phyloP scores from a whole-genome alignment of 2,113 vertebrate species.

The Mugil cephalus region DNA sequence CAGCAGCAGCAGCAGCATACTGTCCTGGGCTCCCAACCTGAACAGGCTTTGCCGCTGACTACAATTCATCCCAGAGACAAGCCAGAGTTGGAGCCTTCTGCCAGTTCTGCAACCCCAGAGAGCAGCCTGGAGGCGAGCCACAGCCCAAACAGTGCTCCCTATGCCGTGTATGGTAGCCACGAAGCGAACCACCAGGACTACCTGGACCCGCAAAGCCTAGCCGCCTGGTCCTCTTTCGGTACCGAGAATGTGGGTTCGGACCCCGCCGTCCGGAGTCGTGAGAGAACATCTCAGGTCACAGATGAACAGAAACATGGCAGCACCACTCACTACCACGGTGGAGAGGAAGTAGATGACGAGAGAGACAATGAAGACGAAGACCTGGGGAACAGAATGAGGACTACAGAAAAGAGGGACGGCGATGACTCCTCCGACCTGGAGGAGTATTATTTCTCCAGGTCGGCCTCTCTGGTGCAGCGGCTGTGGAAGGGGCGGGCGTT shows the following conservation, averaged over 20 bases:
- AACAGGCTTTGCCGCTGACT: conserved; percentile 42
- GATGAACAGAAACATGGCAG: conserved; percentile 55
- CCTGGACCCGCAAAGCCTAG: conserved; percentile 78
- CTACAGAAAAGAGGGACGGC: conserved; percentile 44
- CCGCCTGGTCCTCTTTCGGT: conserved; percentile 83
- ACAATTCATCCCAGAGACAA: conserved; percentile 32
- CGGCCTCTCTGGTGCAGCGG: conserved; percentile 88
- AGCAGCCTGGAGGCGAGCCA: conserved; percentile 54
- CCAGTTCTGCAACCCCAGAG: conserved; percentile 36
- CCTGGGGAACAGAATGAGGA: conserved; percentile 48
- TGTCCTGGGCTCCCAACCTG: conserved; percentile 63
- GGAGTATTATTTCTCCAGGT: conserved; percentile 88
- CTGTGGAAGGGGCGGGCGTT: conserved; percentile 92
- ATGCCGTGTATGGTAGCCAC: conserved; percentile 65
- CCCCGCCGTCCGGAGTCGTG: conserved; percentile 62
- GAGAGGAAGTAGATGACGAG: conserved; percentile 59
- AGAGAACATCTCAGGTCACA: conserved; percentile 55
- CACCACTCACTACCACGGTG: background rate
- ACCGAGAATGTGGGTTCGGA: conserved; percentile 79
- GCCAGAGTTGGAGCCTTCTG: conserved; percentile 35
- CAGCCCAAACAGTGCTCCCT: conserved; percentile 64
- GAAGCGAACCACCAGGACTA: conserved; percentile 69
- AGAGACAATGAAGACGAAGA: conserved; percentile 65
- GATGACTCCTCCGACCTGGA: conserved; percentile 81
- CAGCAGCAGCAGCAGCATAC: conserved; percentile 65